Evolutionary conservation across 1,140 invertebrate species (phyloP), one percentile per base, ranked within the genome.

Genomic region (Drosophila kepulauana): DNA sequence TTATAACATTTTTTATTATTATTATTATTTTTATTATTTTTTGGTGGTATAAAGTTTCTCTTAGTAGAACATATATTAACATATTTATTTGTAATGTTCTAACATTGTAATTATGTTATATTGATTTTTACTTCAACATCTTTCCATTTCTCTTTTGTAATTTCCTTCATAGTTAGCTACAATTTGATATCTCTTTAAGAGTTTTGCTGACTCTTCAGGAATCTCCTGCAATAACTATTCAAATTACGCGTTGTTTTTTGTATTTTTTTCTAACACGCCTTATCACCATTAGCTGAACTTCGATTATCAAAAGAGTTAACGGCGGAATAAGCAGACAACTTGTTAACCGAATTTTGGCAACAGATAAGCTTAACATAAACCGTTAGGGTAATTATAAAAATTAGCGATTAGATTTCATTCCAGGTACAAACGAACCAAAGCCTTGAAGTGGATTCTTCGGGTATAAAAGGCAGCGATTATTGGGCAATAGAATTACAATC

Each of bases 361-460:
- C 51, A 64, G 45, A 61, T 56, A 49, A 51, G 43, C 3, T 35
- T 11, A 33, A 48, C 28, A 38, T 30, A 56, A 56, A 20, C 5
- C 20, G 56, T 45, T 58, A 28, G 38, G 56, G 43, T 51, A 46
- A 45, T 59, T 54, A 54, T 41, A 64, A 30, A 25, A 10, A 13
- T 7, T 16, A 15, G 0, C 30, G 82, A 87, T 87, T 75, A 87
- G 82, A 87, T 87, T 80, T 51, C 11, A 1, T 1, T 4, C 3
- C 69, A 11, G 80, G 82, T 88, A 54, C 84, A 71, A 1, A 3
- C 4, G 68, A 46, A 86, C 79, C 11, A 8, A 25, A 73, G 71
- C 67, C 56, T 59, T 41, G 30, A 61, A 25, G 7, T 38, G 35
- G 35, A 7, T 0, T 15, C 15, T n/a, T 3, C 38, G 49, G 28